A percentile compares a stretch with the other conserved stretches of the same genome.
phyloP scores from a whole-genome alignment of 2,888 invertebrate genomes.

The Caenorhabditis zanzibari region DNA sequence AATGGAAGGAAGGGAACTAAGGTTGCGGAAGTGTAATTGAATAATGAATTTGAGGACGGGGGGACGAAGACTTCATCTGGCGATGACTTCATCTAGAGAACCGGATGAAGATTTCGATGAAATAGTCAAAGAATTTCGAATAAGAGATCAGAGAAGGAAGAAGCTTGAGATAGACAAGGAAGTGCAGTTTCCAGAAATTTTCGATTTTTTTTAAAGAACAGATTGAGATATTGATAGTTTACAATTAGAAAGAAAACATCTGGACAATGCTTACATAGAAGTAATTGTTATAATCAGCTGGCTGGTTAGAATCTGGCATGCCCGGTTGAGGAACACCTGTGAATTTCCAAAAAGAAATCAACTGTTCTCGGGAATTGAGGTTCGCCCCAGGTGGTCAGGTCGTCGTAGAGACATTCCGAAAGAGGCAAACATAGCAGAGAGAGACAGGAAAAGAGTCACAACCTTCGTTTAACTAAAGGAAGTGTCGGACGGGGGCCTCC shows the following conservation, averaged over 20 bases:
- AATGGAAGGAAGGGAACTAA: neutral
- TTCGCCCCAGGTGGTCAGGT: conserved; percentile 26
- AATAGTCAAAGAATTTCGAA: conserved; percentile 28
- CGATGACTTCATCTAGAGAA: conserved; percentile 36
- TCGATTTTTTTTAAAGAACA: too few species aligned
- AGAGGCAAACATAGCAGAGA: conserved; percentile 23
- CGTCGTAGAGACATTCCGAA: conserved; percentile 34
- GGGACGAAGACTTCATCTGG: conserved; percentile 4
- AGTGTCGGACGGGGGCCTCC: conserved; percentile 12
- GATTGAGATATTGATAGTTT: too few species aligned
- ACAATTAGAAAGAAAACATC: neutral
- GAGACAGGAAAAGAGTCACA: conserved; percentile 33
- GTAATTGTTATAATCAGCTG: neutral
- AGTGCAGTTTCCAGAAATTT: neutral
- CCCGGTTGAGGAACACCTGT: neutral
- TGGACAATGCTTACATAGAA: too few species aligned
- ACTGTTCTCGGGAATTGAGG: conserved; percentile 6
- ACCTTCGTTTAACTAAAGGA: conserved; percentile 44
- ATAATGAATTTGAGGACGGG: conserved; percentile 35
- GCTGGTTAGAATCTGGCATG: neutral
- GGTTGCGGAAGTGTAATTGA: conserved; percentile 27
- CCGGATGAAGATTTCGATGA: conserved; percentile 47
- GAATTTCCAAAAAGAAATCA: neutral
- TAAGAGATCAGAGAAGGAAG: conserved; percentile 9
- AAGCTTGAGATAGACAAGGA: conserved; percentile 26